Evolutionary conservation across 2,113 vertebrate genomes (phyloP), one percentile per base, ranked within the genome.

Genomic region (Pionites leucogaster): DNA sequence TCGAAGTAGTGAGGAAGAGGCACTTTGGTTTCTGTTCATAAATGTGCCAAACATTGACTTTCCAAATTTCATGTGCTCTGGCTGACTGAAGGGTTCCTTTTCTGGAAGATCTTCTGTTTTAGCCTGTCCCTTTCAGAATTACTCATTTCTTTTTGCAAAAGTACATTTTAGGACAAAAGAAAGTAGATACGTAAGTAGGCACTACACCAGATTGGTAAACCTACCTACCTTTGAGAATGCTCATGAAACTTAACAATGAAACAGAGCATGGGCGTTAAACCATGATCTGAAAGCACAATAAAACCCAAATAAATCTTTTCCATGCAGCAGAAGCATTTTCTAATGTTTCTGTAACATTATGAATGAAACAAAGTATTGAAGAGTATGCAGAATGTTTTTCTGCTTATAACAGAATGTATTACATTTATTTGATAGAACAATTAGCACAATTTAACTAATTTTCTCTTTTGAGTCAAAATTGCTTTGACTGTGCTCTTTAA

Each of bases 341-440:
- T 74, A n/a, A 72, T 23, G 2, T 22, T 72, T 83, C 60, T 78
- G 50, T 84, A 88, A 71, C 1, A 16, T 65, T 65, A 5, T 39
- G 14, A 69, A 72, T 77, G 25, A 44, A 57, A 75, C 80, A 88
- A 16, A 29, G 8, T 53, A 72, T 23, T 65, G 72, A 88, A 16
- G 65, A 29, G 7, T 63, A 72, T 23, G 13, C 14, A 93, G 28
- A 35, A 35, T 24, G 22, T 41, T 81, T 92, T 77, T 22, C 16
- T 20, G 29, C 35, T 83, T 86, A 33, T 31, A 82, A 59, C 13
- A 69, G n/a, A 77, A 97, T 62, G 39, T 23, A 11, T 47, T 83
- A 2, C 91, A 88, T 94, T 91, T 96, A 86, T 97, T 83, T 77
- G 63, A 62, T 84, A 79, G 44, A 80, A 20, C 23, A 90, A 84